Conservation (phyloP, 2,888 invertebrate species). For the Dinocampus coccinellae region DNA sequence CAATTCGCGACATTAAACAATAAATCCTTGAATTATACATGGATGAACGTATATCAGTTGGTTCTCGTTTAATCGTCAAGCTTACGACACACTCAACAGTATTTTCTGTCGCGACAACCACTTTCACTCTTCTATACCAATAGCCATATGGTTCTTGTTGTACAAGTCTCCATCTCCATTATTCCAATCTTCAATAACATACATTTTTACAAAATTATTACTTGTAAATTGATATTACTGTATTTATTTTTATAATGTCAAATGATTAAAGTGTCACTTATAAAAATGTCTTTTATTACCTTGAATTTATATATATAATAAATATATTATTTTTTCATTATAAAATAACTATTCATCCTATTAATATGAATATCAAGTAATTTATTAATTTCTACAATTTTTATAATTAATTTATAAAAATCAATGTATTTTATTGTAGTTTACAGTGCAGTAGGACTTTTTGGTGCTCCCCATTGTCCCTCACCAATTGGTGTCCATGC, state of each 20-base stretch:
- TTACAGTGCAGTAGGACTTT: slow-evolving; percentile 74
- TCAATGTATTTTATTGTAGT: neutral
- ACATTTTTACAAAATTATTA: neutral
- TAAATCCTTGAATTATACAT: neutral
- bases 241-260: no score
- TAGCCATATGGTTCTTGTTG: slow-evolving; percentile 33
- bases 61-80: slow-evolving; percentile 6
- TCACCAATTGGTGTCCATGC: slow-evolving; percentile 85
- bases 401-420: neutral
- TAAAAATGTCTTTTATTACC: neutral
- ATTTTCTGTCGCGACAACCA: slow-evolving; percentile 32
- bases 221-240: neutral
- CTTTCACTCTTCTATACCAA: slow-evolving; percentile 40
- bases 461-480: slow-evolving; percentile 82
- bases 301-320: neutral
- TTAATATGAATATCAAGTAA: neutral
- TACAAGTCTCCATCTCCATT: neutral
- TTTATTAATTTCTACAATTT: neutral
- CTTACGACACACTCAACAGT: slow-evolving; percentile 32
- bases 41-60: neutral
- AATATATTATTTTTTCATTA: neutral
- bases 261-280: neutral
- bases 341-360: slow-evolving; percentile 1
- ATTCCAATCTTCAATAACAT: neutral
- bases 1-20: neutral